phyloP scores from a whole-genome alignment of 2,797 vertebrate genomes.

The Loris lydekkerianus region DNA sequence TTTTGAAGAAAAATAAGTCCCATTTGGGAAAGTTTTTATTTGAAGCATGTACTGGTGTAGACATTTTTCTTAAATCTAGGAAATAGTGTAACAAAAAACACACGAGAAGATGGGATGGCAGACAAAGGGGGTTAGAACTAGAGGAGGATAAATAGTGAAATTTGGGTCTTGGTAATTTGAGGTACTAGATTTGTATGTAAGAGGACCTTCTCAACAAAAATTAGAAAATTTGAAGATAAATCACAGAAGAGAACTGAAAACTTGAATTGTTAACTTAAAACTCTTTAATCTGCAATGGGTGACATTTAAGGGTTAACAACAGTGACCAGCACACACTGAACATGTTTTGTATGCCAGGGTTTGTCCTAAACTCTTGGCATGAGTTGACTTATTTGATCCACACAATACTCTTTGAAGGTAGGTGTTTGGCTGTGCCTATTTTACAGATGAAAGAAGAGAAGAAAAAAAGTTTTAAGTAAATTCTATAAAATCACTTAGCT shows the following conservation, averaged over 20 bases:
- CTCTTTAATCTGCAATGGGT: background rate
- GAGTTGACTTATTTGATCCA: background rate
- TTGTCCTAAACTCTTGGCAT: background rate
- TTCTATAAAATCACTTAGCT: background rate
- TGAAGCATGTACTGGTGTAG: background rate
- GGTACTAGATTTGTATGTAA: background rate
- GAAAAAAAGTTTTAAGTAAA: slow-evolving; percentile 41
- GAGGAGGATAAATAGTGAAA: background rate
- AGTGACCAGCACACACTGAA: background rate
- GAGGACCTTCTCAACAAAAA: background rate
- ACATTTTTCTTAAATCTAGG: background rate
- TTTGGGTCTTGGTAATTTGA: background rate
- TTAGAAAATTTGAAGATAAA: slow-evolving; percentile 46
- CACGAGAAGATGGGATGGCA: background rate
- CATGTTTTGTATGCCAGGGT: background rate
- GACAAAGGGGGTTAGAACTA: background rate
- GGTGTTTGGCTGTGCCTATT: background rate
- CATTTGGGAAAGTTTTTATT: background rate
- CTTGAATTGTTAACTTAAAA: slow-evolving; percentile 25
- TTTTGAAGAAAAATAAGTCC: background rate
- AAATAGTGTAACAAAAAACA: background rate
- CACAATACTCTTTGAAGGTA: background rate
- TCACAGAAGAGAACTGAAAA: slow-evolving; percentile 29
- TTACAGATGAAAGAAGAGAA: background rate
- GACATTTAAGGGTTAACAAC: background rate